Base-by-base conservation (phyloP, 2,113 vertebrate genomes). In the Syrmaticus mikado region DNA sequence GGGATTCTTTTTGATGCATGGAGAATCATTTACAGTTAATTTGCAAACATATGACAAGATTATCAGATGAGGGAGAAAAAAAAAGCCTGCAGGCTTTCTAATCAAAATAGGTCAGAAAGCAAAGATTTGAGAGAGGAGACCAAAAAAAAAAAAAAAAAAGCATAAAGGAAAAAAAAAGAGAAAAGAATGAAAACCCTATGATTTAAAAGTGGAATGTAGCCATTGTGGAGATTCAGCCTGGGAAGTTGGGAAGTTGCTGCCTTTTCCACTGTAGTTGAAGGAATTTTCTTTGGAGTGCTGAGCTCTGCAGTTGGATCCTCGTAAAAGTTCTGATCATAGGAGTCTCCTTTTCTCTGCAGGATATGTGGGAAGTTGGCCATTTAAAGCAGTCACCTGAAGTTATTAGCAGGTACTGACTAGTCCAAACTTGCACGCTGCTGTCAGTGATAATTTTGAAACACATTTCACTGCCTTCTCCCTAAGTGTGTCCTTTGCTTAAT, bases 311-410 rank as follows among this genome's bases (percentile, higher is more conserved):
- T 48, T 60, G 38, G 40, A 13, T 50, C 17, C 20, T 43, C 73
- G 40, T 46, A 48, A 85, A 66, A 68, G 57, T 73, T 73, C n/a
- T 87, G 24, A 66, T 53, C 66, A 27, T 27, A 43, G 43, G 32
- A 75, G 11, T 38, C 2, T 36, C 30, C 10, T 32, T 38, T n/a
- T 36, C 10, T 9, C 10, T 21, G 12, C 32, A 18, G 20, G 34
- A 61, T 7, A 2, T 34, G 14, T 58, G 48, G 62, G 74, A 76
- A 85, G 41, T 36, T 68, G 27, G 58, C 75, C 36, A 80, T 74
- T 87, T 85, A 90, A 70, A 80, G 40, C 75, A 80, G 60, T 64
- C 79, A 90, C 16, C 34, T 85, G 68, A 80, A 87, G 38, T 85
- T 77, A 34, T 64, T 85, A 83, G 72, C 41, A 91, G 76, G 71